These are phyloP conservation scores for Diplazon laetatorius DNA, from an alignment of 2,888 invertebrate genomes.

Conservation along the genomic window DNA sequence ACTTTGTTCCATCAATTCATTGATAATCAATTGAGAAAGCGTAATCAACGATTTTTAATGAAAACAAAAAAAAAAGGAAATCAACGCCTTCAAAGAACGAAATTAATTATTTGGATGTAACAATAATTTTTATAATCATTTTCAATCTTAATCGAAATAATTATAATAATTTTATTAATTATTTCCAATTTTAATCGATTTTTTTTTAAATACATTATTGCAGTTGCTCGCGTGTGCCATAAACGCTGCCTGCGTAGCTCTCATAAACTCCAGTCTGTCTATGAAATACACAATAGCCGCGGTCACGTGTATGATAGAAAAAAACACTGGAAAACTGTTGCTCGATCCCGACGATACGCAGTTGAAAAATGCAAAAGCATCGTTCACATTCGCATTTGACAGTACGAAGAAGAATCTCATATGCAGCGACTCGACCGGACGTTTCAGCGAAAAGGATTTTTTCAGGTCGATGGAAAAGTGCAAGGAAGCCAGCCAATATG, in stretches of 20 bases:
- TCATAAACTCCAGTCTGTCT: slow-evolving; percentile 92
- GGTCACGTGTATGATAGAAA: slow-evolving; percentile 88
- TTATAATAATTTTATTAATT: no score
- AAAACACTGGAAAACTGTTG: slow-evolving; percentile 84
- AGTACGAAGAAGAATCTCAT: slow-evolving; percentile 85
- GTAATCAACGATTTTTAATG: no score
- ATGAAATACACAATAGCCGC: slow-evolving; percentile 93
- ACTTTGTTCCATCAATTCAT: no score
- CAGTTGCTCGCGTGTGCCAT: slow-evolving; percentile 91
- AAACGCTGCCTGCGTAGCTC: slow-evolving; percentile 92
- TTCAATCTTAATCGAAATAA: no score
- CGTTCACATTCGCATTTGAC: slow-evolving; percentile 90
- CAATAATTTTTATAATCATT: no score
- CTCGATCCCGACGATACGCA: slow-evolving; percentile 86
- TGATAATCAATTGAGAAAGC: no score
- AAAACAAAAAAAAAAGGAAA: no score
- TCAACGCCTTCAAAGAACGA: no score
- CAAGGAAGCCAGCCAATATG: slow-evolving; percentile 86
- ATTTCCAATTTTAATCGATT: neutral
- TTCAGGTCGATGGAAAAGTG: slow-evolving; percentile 87
- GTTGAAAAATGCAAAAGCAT: slow-evolving; percentile 84
- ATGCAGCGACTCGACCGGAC: slow-evolving; percentile 88
- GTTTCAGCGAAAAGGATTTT: slow-evolving; percentile 87
- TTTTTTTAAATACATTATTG: slow-evolving; percentile 71
- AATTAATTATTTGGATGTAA: no score